phyloP scores from a whole-genome alignment of 2,113 vertebrate genomes.

The Hyaena hyaena region DNA sequence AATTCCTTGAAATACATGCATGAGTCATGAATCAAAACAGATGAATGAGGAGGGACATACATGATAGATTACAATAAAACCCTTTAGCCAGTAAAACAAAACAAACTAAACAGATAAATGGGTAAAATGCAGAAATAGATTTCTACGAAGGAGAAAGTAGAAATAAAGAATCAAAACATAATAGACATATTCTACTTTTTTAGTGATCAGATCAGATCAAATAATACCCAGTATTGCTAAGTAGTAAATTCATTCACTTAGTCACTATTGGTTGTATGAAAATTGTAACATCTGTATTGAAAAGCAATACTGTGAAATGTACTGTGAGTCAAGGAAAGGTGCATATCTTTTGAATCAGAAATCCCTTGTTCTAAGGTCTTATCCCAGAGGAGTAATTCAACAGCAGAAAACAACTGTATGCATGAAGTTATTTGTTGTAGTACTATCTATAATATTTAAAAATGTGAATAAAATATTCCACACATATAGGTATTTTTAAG shows the following conservation, averaged over 20 bases:
- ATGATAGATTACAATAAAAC: background rate
- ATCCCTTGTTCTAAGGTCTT: background rate
- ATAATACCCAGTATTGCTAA: background rate
- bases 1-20: slow-evolving; percentile 17
- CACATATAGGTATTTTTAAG: background rate
- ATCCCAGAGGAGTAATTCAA: background rate
- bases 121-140: slow-evolving; percentile 15
- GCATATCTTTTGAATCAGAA: background rate
- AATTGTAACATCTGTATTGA: background rate
- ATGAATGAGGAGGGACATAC: background rate
- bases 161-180: slow-evolving; percentile 5
- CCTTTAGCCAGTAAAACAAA: background rate
- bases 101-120: background rate
- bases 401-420: background rate
- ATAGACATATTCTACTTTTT: slow-evolving; percentile 40
- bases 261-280: background rate
- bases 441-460: slow-evolving; percentile 9
- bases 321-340: background rate
- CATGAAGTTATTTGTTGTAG: background rate
- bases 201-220: slow-evolving; percentile 31
- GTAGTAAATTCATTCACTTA: background rate
- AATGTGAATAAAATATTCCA: background rate
- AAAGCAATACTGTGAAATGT: background rate
- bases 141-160: background rate
- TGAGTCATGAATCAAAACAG: background rate